These are phyloP conservation scores for Ranitomeya imitator DNA, from an alignment of 2,113 vertebrate genomes.

Conservation along the genomic window DNA sequence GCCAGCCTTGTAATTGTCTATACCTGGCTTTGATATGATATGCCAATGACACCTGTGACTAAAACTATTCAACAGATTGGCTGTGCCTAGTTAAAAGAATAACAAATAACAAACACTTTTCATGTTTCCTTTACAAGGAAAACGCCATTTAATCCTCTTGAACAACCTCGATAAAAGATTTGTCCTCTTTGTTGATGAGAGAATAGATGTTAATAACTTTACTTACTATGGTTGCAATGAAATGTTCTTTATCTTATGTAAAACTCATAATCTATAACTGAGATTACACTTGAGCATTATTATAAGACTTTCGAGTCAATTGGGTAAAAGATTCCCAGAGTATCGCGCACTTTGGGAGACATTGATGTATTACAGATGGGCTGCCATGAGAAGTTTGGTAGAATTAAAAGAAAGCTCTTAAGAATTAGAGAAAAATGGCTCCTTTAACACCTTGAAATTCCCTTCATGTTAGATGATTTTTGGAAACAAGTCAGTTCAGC, in stretches of 20 bases:
- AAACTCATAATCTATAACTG: constrained; percentile 26
- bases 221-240: not conserved
- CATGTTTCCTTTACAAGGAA: constrained; percentile 30
- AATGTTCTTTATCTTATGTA: constrained; percentile 18
- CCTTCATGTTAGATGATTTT: not conserved
- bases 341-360: constrained; percentile 3
- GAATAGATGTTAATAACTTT: constrained; percentile 31
- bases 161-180: constrained; percentile 25
- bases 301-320: constrained; percentile 14
- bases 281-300: constrained; percentile 24
- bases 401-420: constrained; percentile 4
- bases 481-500: not conserved
- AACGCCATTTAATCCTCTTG: constrained; percentile 38
- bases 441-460: not conserved
- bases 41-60: constrained; percentile 37
- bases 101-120: constrained; percentile 24
- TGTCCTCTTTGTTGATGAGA: constrained; percentile 14
- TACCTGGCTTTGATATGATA: constrained; percentile 20
- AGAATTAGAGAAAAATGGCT: not conserved
- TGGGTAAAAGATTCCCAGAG: constrained; percentile 13
- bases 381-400: not conserved
- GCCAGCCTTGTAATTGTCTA: constrained; percentile 13
- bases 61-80: constrained; percentile 40
- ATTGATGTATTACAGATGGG: constrained; percentile 33
- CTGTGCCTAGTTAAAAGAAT: constrained; percentile 30